These are phyloP conservation scores for Hephaestus fuliginosus DNA, from an alignment of 2,797 vertebrate genomes.

Conservation along the genomic window DNA sequence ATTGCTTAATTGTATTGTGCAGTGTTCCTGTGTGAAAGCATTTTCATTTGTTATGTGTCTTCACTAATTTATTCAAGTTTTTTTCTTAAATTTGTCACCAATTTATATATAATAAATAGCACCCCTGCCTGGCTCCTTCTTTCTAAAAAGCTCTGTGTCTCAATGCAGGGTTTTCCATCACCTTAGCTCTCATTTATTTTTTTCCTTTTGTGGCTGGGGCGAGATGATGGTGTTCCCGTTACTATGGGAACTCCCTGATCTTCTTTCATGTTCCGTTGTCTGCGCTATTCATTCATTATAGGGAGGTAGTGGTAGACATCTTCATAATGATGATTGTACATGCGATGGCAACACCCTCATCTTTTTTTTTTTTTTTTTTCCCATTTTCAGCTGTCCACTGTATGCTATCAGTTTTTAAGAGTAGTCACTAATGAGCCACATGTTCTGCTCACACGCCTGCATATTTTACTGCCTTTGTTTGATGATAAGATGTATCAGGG, in stretches of 20 bases:
- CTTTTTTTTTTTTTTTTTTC: background rate
- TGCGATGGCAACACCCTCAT: background rate
- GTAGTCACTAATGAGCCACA: conserved; percentile 2
- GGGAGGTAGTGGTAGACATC: background rate
- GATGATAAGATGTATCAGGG: conserved; percentile 35
- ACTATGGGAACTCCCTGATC: conserved; percentile 6
- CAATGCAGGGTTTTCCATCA: background rate
- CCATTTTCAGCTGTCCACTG: background rate
- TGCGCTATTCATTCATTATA: background rate
- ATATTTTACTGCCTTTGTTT: conserved; percentile 12
- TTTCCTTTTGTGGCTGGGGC: background rate
- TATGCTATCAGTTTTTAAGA: background rate
- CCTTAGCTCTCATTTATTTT: background rate
- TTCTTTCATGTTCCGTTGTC: background rate
- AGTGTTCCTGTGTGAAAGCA: no score
- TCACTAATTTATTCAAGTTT: no score
- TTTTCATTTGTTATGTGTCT: no score
- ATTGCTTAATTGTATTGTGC: no score
- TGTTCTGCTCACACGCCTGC: background rate
- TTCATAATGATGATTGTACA: conserved; percentile 7
- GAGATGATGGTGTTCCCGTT: background rate
- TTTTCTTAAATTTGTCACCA: background rate
- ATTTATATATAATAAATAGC: no score
- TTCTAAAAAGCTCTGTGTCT: background rate
- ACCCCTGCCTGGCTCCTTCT: background rate